A percentile compares a stretch with the other conserved stretches of the same genome.
Evolutionary conservation across 2,888 invertebrate genomes (phyloP).

Genomic region (Phalera bucephala): DNA sequence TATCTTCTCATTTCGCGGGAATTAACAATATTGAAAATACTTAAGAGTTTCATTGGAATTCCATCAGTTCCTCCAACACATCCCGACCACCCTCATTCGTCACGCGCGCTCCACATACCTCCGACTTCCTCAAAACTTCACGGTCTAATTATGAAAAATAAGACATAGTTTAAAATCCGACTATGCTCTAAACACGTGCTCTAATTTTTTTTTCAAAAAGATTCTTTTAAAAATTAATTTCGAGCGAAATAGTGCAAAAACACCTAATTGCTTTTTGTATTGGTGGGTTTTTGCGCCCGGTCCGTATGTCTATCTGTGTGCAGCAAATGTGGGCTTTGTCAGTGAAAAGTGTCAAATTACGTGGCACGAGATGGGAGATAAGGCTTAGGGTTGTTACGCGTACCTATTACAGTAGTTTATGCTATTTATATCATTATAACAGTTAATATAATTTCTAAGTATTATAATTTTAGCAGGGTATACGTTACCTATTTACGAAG

Average conservation of each 20-base stretch:
- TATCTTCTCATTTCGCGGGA: too few species aligned
- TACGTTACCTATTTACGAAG: too few species aligned
- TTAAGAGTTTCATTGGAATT: conserved; percentile 14
- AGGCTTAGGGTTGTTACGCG: conserved; percentile 54
- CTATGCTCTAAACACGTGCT: conserved; percentile 78
- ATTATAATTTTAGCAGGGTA: too few species aligned
- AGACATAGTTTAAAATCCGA: conserved; percentile 72
- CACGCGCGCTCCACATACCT: conserved; percentile 38
- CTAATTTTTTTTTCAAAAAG: conserved; percentile 53
- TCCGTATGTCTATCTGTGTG: conserved; percentile 56
- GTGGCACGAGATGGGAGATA: conserved; percentile 77
- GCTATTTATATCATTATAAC: too few species aligned
- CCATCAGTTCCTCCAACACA: conserved; percentile 32
- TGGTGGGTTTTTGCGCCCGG: conserved; percentile 66
- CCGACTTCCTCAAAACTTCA: conserved; percentile 56
- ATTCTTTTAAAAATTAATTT: conserved; percentile 79
- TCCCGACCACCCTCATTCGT: conserved; percentile 60
- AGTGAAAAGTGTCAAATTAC: conserved; percentile 82
- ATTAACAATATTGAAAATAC: conserved; percentile 10
- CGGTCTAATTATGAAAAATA: conserved; percentile 81
- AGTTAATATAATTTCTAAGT: too few species aligned
- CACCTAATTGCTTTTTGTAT: conserved; percentile 80
- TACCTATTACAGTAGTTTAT: too few species aligned
- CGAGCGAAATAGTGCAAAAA: conserved; percentile 66
- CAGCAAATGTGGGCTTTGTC: conserved; percentile 81